Base-by-base conservation (phyloP, 37 sponge, comb jelly and placozoan species). In the Ephydatia muelleri region DNA sequence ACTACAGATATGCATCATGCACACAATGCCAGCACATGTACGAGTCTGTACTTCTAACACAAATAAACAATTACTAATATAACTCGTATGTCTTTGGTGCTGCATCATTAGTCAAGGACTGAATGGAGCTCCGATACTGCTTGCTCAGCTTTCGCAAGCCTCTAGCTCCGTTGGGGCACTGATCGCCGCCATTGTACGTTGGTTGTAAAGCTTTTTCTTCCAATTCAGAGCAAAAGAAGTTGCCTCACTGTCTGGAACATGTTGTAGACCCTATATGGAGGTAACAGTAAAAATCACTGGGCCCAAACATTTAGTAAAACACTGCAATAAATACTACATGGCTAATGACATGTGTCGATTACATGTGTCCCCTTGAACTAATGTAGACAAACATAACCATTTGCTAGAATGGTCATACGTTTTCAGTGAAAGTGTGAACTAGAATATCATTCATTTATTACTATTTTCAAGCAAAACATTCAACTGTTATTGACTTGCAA, bases 101-200 rank as follows among this genome's bases (percentile, higher is more conserved):
- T 21, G 9, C 57, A 11, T 57, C 57, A 57, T 21, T 57, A 14
- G 16, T 57, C 57, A 57, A 14, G 1, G 57, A 57, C 16, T 11
- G 57, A 14, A 11, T 5, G 1, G 57, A 57, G 16, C 57, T 57
- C 57, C 57, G 57, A 57, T 57, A 57, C 16, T 36, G 71, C 67
- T 72, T 84, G 75, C 88, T 84, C 65, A 96, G 25, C 65, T 75
- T 86, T 68, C 96, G 83, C 68, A 95, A 87, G 38, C 96, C 96
- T 35, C 80, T 72, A 14, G 86, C 67, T 28, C 86, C 88, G 48
- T 49, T 23, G 89, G 94, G 28, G 96, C 94, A 66, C 34, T 49
- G 65, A 91, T 49, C 13, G 86, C 47, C 83, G 93, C 96, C 80
- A 88, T 29, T 36, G 83, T 83, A 16, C 96, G 81, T 36, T 91